Evolutionary conservation across 1,140 invertebrate genomes (phyloP).

Genomic region (Diorhabda elongata): DNA sequence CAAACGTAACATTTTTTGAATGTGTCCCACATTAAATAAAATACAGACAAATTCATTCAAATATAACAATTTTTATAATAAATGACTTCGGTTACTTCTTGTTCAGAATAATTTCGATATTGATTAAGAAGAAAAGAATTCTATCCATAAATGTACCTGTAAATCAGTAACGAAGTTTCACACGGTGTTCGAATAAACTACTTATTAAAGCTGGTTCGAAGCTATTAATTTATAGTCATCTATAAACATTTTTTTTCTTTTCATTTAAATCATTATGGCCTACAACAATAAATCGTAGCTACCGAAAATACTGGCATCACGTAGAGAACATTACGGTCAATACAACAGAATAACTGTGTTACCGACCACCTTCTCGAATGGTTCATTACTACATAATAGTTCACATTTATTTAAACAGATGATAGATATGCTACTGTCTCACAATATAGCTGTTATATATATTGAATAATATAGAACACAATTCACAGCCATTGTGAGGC

Average conservation of each 20-base stretch:
- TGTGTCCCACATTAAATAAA: too few species aligned
- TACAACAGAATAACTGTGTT: slow-evolving; percentile 14
- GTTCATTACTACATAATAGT: slow-evolving; percentile 10
- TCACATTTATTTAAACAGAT: slow-evolving; percentile 10
- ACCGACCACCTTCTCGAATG: slow-evolving; percentile 6
- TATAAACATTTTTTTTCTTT: background rate
- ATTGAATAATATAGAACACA: slow-evolving; percentile 5
- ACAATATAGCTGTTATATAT: slow-evolving; percentile 6
- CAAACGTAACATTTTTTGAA: too few species aligned
- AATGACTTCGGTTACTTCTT: too few species aligned
- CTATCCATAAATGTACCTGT: too few species aligned
- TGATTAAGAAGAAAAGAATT: too few species aligned
- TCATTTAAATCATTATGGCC: background rate
- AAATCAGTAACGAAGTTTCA: too few species aligned
- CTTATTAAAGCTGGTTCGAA: background rate
- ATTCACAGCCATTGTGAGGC: background rate
- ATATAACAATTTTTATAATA: too few species aligned
- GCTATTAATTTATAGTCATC: background rate
- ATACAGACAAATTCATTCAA: too few species aligned
- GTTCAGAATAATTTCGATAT: too few species aligned
- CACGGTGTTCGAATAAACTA: too few species aligned
- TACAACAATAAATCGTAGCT: slow-evolving; percentile 9
- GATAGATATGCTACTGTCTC: slow-evolving; percentile 12
- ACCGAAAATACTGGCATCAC: slow-evolving; percentile 1
- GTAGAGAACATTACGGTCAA: background rate